phyloP scores from a whole-genome alignment of 2,888 invertebrate genomes.

The Dryocosmus kuriphilus region DNA sequence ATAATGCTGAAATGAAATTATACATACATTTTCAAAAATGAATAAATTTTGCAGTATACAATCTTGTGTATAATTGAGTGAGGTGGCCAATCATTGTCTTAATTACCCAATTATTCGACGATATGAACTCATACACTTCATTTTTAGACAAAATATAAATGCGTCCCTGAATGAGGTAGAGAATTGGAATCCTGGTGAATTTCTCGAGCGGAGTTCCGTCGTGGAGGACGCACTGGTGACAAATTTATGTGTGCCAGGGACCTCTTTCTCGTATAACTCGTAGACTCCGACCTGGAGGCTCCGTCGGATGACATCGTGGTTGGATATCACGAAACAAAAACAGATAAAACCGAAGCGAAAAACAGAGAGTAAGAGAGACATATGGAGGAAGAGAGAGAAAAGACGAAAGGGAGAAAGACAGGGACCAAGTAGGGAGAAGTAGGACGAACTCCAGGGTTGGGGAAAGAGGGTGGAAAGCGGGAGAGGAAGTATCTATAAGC shows the following conservation, averaged over 20 bases:
- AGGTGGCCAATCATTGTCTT: too few species aligned
- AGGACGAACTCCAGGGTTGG: constrained; percentile 43
- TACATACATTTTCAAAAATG: too few species aligned
- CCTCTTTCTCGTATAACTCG: constrained; percentile 64
- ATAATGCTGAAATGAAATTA: too few species aligned
- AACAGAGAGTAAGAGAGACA: constrained; percentile 39
- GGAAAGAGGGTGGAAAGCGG: constrained; percentile 46
- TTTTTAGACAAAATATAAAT: background rate
- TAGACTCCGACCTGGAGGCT: constrained; percentile 47
- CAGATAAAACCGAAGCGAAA: constrained; percentile 58
- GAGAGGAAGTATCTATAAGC: constrained; percentile 73
- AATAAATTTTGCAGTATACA: too few species aligned
- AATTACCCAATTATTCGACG: too few species aligned
- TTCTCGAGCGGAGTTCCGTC: constrained; percentile 49
- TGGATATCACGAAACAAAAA: constrained; percentile 62
- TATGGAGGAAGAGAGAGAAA: background rate
- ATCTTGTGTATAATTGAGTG: too few species aligned
- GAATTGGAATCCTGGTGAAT: constrained; percentile 45
- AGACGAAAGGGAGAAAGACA: constrained; percentile 21
- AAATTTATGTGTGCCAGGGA: constrained; percentile 69
- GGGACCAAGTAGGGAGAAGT: constrained; percentile 54
- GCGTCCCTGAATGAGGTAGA: constrained; percentile 32
- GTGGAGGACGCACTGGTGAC: constrained; percentile 56
- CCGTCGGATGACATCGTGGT: constrained; percentile 47
- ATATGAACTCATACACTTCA: background rate